Evolutionary conservation across 2,888 invertebrate genomes (phyloP).

Genomic region (Cepaea hortensis): DNA sequence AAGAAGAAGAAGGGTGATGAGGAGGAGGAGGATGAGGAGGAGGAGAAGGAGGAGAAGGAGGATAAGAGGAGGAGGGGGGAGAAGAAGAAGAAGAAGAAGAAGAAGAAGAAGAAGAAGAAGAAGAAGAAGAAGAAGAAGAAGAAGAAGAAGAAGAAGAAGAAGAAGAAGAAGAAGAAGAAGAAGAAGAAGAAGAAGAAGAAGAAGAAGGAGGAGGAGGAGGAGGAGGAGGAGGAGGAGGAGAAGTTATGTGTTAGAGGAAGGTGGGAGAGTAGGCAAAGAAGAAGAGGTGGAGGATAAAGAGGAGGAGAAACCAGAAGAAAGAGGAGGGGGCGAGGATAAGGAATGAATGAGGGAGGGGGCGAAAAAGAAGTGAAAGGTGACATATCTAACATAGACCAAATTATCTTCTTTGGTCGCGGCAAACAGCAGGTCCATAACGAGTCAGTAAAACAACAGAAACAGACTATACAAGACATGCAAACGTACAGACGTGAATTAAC

Average conservation of each 20-base stretch:
- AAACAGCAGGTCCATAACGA: too few relatives aligned
- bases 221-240: neutral
- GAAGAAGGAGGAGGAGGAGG: neutral
- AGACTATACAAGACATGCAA: too few relatives aligned
- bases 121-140: neutral
- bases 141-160: neutral
- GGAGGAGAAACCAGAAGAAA: neutral
- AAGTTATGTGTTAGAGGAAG: neutral
- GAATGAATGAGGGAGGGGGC: neutral
- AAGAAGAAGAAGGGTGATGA: neutral
- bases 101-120: neutral
- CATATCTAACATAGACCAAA: too few relatives aligned
- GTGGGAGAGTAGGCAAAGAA: neutral
- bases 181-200: constrained; percentile 16
- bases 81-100: constrained; percentile 17
- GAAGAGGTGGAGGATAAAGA: neutral
- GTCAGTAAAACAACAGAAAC: too few relatives aligned
- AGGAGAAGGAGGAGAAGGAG: neutral
- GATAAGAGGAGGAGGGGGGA: neutral
- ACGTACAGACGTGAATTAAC: too few relatives aligned
- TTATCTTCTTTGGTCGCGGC: too few relatives aligned
- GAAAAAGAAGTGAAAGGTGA: neutral
- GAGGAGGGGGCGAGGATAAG: neutral
- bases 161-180: constrained; percentile 5
- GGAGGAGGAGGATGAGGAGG: too few relatives aligned